Evolutionary conservation across 2,888 invertebrate genomes (phyloP).

Genomic region (Lasioglossum lativentre): DNA sequence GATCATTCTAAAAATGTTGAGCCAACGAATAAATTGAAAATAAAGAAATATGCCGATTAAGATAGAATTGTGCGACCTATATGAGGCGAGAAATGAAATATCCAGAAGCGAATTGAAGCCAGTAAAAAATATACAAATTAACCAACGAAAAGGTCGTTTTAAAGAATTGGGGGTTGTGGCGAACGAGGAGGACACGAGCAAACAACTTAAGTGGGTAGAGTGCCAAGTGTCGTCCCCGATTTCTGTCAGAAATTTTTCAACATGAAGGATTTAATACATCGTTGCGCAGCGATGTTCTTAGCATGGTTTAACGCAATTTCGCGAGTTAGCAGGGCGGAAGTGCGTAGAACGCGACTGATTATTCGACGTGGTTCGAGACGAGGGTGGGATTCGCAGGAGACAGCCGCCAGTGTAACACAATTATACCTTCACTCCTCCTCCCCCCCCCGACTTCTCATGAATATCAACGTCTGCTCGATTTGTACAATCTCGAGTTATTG

Average conservation of each 20-base stretch:
- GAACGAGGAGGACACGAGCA: neutral
- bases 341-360: slow-evolving; percentile 67
- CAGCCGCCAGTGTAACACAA: slow-evolving; percentile 62
- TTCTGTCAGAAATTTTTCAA: neutral
- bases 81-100: neutral
- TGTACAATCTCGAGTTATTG: slow-evolving; percentile 75
- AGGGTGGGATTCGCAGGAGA: slow-evolving; percentile 59
- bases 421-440: slow-evolving; percentile 67
- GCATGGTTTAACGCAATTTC: slow-evolving; percentile 46
- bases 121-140: neutral
- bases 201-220: neutral
- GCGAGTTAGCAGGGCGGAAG: slow-evolving; percentile 43
- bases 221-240: neutral
- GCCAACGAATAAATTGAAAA: neutral
- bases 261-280: neutral
- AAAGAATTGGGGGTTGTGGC: neutral
- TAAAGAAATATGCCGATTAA: neutral
- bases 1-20: neutral
- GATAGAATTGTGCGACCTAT: no score
- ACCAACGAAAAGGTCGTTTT: neutral
- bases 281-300: slow-evolving; percentile 8
- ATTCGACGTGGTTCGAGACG: slow-evolving; percentile 55
- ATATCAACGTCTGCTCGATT: slow-evolving; percentile 73
- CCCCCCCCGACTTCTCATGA: slow-evolving; percentile 69
- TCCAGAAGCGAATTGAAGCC: neutral